Evolutionary conservation across 2,888 invertebrate genomes (phyloP).

Genomic region (Patella caerulea): DNA sequence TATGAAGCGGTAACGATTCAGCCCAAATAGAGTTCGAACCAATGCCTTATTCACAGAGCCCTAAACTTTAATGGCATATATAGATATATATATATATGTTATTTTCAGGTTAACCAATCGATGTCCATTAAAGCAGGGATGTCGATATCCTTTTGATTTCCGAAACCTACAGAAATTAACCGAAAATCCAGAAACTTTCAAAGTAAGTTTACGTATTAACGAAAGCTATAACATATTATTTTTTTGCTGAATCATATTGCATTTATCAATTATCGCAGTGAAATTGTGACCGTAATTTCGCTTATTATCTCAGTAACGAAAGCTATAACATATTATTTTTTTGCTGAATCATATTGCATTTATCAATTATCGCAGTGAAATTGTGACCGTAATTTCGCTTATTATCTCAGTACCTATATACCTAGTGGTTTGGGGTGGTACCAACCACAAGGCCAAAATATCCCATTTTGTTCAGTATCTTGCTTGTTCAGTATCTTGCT

Average conservation of each 20-base stretch:
- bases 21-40: no score
- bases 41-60: no score
- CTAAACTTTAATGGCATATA: neutral
- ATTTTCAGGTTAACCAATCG: conserved; percentile 42
- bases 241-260: no score
- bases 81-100: neutral
- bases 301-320: neutral
- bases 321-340: no score
- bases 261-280: no score
- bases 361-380: no score
- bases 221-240: no score
- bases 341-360: no score
- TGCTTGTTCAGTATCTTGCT: neutral
- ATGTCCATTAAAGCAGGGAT: conserved; percentile 68
- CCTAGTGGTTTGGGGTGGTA: neutral
- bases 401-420: neutral
- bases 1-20: no score
- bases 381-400: no score
- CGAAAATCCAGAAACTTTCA: conserved; percentile 84
- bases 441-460: neutral
- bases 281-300: no score
- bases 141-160: conserved; percentile 95
- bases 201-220: conserved; percentile 74
- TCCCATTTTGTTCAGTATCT: neutral
- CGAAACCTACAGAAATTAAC: conserved; percentile 92